Conservation (phyloP, 1,140 invertebrate genomes). For the Temnothorax nylanderi region DNA sequence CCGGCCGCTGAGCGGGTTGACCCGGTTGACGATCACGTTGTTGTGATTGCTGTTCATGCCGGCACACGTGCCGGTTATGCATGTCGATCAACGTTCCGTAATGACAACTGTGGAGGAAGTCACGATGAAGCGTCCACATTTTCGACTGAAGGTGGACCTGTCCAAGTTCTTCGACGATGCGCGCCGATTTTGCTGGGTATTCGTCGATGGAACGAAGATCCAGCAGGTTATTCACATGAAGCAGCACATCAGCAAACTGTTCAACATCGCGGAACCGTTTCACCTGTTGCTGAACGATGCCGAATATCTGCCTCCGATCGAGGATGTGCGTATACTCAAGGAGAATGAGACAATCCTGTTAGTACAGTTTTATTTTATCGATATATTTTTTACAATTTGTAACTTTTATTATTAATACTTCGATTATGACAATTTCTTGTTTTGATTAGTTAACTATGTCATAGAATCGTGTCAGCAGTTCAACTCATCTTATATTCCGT, state of each 20-base stretch:
- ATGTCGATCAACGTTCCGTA: neutral
- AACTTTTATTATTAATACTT: neutral
- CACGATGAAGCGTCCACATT: conserved; percentile 61
- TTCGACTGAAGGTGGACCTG: conserved; percentile 76
- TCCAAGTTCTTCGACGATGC: conserved; percentile 74
- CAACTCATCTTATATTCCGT: neutral
- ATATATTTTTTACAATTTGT: neutral
- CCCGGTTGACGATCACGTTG: too few relatives aligned
- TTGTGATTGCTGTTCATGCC: too few relatives aligned
- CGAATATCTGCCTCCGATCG: conserved; percentile 76
- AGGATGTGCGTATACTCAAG: conserved; percentile 75
- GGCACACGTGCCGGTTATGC: too few relatives aligned
- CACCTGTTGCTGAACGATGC: conserved; percentile 72
- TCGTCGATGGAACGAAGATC: conserved; percentile 71
- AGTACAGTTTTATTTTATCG: conserved; percentile 38
- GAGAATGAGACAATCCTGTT: conserved; percentile 73
- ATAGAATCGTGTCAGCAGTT: neutral
- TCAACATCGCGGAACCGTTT: conserved; percentile 74
- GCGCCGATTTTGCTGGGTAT: conserved; percentile 75
- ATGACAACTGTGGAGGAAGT: neutral
- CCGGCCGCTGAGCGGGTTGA: too few relatives aligned
- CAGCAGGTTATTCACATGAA: conserved; percentile 68
- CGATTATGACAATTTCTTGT: neutral
- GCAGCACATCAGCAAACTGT: conserved; percentile 72
- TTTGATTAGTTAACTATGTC: neutral